A percentile compares a stretch with the other conserved stretches of the same genome.
Conservation (phyloP, 2,888 invertebrate species). For the Acanthopleura granulata region DNA sequence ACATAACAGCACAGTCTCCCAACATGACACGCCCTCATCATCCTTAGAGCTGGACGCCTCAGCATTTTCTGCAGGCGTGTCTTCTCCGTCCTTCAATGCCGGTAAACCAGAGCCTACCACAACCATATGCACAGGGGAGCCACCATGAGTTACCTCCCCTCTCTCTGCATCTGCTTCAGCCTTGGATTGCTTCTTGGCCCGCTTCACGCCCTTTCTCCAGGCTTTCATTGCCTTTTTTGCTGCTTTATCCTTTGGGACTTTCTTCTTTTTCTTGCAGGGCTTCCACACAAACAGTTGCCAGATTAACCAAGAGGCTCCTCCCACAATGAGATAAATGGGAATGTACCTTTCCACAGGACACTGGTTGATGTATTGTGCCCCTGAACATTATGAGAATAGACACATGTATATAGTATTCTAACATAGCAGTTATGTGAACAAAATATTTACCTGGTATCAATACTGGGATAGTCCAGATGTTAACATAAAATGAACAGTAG, state of each 20-base stretch:
- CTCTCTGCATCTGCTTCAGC: background rate
- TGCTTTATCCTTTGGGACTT: too few relatives aligned
- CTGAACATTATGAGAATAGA: too few relatives aligned
- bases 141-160: background rate
- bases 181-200: background rate
- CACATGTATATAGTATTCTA: too few relatives aligned
- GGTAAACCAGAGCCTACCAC: background rate
- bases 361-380: slow-evolving; percentile 76
- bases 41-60: background rate
- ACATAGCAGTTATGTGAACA: too few relatives aligned
- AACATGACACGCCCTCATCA: background rate
- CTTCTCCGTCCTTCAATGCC: background rate
- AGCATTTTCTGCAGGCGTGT: background rate
- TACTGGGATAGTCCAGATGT: too few relatives aligned
- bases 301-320: slow-evolving; percentile 70
- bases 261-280: background rate
- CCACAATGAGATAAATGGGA: slow-evolving; percentile 79
- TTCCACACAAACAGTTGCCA: slow-evolving; percentile 27
- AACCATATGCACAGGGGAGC: background rate
- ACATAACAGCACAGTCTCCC: slow-evolving; percentile 28
- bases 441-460: too few relatives aligned
- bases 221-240: background rate
- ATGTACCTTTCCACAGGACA: slow-evolving; percentile 79
- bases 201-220: background rate
- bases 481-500: too few relatives aligned